Evolutionary conservation across 1,140 invertebrate species (phyloP).

Genomic region (Dendroctonus ponderosae): DNA sequence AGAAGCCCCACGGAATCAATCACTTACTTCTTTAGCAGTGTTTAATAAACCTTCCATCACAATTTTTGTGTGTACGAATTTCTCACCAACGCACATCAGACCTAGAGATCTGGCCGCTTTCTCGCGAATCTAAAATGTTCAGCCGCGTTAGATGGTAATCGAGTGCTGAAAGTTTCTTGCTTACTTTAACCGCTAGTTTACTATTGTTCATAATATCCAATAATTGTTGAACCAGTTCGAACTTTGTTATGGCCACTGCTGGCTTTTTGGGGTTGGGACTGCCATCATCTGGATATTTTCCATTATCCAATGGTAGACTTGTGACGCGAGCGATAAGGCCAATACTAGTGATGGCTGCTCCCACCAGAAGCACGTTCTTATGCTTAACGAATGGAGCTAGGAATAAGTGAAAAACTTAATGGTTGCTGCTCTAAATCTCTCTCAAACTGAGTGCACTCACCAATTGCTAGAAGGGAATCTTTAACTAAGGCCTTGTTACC

Average conservation of each 20-base stretch:
- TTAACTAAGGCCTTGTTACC: slow-evolving; percentile 12
- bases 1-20: background rate
- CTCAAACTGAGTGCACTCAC: slow-evolving; percentile 3
- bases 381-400: slow-evolving; percentile 61
- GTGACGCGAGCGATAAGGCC: slow-evolving; percentile 67
- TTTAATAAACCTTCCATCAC: slow-evolving; percentile 72
- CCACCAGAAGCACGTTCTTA: slow-evolving; percentile 58
- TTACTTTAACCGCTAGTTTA: slow-evolving; percentile 60
- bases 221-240: slow-evolving; percentile 59
- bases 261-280: slow-evolving; percentile 49
- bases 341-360: slow-evolving; percentile 64
- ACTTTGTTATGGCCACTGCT: slow-evolving; percentile 56
- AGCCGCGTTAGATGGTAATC: background rate
- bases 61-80: slow-evolving; percentile 64
- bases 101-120: slow-evolving; percentile 70
- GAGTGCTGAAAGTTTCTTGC: background rate
- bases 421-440: background rate
- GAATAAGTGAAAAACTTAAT: slow-evolving; percentile 3
- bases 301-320: slow-evolving; percentile 60
- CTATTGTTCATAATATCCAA: slow-evolving; percentile 62
- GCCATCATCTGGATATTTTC: slow-evolving; percentile 35
- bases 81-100: slow-evolving; percentile 73
- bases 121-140: slow-evolving; percentile 58
- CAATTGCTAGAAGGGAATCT: slow-evolving; percentile 8
- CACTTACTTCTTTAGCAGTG: slow-evolving; percentile 67